Base-by-base conservation (phyloP, 2,888 invertebrate genomes). In the Ornithoptera alexandrae region DNA sequence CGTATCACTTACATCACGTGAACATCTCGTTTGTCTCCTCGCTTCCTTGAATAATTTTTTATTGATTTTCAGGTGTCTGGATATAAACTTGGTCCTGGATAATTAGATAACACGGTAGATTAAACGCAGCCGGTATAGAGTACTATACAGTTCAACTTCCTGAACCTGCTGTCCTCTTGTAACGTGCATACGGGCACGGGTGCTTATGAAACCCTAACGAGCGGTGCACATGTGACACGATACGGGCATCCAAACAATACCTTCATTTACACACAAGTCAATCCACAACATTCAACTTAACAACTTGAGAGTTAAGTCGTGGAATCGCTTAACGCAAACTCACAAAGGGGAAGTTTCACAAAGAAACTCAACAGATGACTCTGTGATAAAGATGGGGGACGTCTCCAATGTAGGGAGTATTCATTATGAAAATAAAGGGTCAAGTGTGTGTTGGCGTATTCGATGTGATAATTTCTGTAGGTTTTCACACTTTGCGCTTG, bases 351-450 rank as follows among this genome's bases (percentile, higher is more conserved):
- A 74, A 79, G 81, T 83, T 84, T 77, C 77, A 86, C 85, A 87
- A 87, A 86, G 85, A 84, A 86, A 82, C 83, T 87, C 87, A 89
- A 88, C 88, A 88, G 88, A 88, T 89, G 88, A 83, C 86, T 73
- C 79, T 82, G 81, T 78, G 85, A 86, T 86, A 84, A 82, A 83
- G 79, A 81, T 77, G 72, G 78, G 46, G 77, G 74, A 79, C 79
- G 78, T 80, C 79, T 78, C 78, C 78, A 78, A 78, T 81, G 78
- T 81, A 75, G 77, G 8, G 53, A 75, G 79, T 81, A 81, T 85
- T 84, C 83, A 84, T 84, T 82, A 83, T 81, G 80, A 82, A 85
- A 84, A 84, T 85, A 85, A 83, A 84, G 82, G 84, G 80, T 81
- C 82, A 79, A 73, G 74, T 72, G 70, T 65, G 62, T 46, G 46